Conservation (phyloP, 2,113 vertebrate species). For the Pycnonotus jocosus region DNA sequence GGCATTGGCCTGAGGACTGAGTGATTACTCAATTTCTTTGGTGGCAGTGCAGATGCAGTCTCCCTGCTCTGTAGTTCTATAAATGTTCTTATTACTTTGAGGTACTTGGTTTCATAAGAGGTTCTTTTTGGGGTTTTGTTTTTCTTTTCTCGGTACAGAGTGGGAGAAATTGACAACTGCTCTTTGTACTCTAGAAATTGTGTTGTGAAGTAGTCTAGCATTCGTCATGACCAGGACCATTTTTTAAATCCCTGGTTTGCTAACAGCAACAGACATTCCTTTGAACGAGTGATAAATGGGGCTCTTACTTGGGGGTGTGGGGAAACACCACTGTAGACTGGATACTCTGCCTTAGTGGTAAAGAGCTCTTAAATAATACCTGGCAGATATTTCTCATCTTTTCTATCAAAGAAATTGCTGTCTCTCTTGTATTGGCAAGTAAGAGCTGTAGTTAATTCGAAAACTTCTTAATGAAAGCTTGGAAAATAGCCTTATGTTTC, state of each 20-base stretch:
- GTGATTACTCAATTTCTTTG: not conserved
- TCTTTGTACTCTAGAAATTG: not conserved
- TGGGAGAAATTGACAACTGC: not conserved
- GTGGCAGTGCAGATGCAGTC: not conserved
- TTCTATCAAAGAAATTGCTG: not conserved
- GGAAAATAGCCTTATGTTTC: not conserved
- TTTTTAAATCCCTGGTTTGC: not conserved
- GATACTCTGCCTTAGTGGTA: not conserved
- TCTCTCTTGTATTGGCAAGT: not conserved
- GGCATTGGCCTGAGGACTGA: not conserved
- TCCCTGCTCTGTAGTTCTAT: not conserved
- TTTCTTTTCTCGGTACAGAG: not conserved
- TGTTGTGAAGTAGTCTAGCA: not conserved
- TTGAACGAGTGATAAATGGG: not conserved
- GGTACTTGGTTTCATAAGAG: not conserved
- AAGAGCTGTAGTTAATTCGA: not conserved
- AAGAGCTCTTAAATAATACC: not conserved
- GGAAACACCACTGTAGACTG: not conserved
- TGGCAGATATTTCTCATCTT: not conserved
- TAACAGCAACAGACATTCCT: not conserved
- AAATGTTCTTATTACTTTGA: not conserved
- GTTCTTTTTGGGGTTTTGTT: not conserved
- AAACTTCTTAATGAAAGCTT: not conserved
- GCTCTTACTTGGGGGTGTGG: not conserved
- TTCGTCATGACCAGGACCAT: not conserved